phyloP scores from a whole-genome alignment of 2,888 invertebrate genomes.

The Lepidocyrtoides sp. region DNA sequence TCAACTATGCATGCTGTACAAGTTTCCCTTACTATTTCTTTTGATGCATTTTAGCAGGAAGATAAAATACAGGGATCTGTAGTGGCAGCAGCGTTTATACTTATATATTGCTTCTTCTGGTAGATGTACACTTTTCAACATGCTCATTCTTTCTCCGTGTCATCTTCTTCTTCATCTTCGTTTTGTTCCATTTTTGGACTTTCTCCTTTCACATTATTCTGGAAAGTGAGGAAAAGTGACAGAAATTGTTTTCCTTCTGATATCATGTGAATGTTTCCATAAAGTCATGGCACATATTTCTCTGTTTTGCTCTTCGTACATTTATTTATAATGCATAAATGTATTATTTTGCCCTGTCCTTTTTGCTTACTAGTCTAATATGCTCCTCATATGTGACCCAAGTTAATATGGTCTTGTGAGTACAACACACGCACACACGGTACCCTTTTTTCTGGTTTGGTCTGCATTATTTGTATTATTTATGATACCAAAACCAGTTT shows the following conservation, averaged over 20 bases:
- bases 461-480: too few species aligned
- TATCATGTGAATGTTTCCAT: constrained; percentile 29
- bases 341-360: background rate
- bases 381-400: too few species aligned
- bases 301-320: background rate
- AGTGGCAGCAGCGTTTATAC: constrained; percentile 13
- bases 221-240: constrained; percentile 60
- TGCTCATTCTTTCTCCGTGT: constrained; percentile 64
- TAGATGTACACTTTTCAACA: constrained; percentile 14
- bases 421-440: too few species aligned
- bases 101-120: background rate
- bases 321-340: constrained; percentile 22
- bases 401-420: too few species aligned
- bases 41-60: background rate
- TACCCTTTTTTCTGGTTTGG: too few species aligned
- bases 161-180: constrained; percentile 64
- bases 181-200: constrained; percentile 61
- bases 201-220: constrained; percentile 40
- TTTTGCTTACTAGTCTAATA: too few species aligned
- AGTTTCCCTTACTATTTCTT: background rate
- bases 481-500: background rate
- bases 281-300: background rate
- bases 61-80: background rate
- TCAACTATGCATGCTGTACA: constrained; percentile 23
- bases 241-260: constrained; percentile 69